Evolutionary conservation across 2,888 invertebrate genomes (phyloP).

Genomic region (Diarsia dahlii): DNA sequence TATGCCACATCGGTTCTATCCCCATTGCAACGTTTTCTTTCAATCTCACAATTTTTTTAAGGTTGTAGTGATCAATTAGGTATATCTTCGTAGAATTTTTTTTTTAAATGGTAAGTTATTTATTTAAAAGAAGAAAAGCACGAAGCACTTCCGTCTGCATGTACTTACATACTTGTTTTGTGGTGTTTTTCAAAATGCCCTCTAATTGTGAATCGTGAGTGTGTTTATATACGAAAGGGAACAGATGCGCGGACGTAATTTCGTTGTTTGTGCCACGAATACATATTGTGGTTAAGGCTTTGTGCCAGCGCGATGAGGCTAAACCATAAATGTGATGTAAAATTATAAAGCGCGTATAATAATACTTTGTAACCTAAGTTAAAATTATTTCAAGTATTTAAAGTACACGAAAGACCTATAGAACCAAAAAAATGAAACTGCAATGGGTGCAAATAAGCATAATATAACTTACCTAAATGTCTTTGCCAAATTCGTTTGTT

Average conservation of each 20-base stretch:
- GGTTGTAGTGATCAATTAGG: neutral
- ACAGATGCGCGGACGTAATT: constrained; percentile 16
- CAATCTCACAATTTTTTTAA: neutral
- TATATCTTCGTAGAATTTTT: neutral
- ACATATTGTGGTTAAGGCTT: constrained; percentile 1
- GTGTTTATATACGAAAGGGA: neutral
- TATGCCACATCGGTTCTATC: no score
- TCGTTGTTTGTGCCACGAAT: no score
- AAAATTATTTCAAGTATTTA: neutral
- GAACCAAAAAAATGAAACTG: neutral
- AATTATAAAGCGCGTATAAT: neutral
- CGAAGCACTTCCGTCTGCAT: neutral
- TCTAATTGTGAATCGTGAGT: neutral
- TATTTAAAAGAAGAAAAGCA: neutral
- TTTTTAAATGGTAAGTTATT: neutral
- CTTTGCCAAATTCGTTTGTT: no score
- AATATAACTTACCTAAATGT: neutral
- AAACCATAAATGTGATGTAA: neutral
- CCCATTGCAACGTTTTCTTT: neutral
- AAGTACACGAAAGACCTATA: neutral
- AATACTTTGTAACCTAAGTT: neutral
- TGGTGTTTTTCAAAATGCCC: neutral
- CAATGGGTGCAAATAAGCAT: neutral
- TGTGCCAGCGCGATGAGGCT: neutral
- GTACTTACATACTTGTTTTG: neutral